Percentiles rank a stretch among this genome's conserved stretches.
These are phyloP conservation scores for Mamestra configurata DNA, from an alignment of 1,140 invertebrate species.

Conservation along the genomic window DNA sequence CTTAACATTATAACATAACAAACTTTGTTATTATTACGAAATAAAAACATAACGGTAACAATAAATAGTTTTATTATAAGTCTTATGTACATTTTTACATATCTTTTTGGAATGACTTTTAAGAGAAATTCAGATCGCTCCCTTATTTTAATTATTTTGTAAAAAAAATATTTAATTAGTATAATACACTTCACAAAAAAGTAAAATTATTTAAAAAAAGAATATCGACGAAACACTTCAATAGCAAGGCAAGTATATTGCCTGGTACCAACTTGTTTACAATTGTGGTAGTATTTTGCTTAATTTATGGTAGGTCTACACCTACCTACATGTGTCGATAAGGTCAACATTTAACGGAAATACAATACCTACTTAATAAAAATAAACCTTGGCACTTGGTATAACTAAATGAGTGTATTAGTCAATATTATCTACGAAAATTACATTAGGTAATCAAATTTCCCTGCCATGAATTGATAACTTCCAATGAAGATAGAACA, in stretches of 20 bases:
- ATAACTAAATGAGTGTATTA: no score
- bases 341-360: no score
- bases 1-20: not conserved
- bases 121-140: not conserved
- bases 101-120: slow-evolving; percentile 16
- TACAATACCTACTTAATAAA: no score
- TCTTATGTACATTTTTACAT: slow-evolving; percentile 40
- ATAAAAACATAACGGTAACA: slow-evolving; percentile 28
- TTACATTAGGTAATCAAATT: no score
- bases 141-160: not conserved
- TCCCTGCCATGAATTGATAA: no score
- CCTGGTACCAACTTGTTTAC: not conserved
- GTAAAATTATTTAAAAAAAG: not conserved
- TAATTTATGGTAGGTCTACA: no score
- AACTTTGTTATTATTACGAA: slow-evolving; percentile 3
- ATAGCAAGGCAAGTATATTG: not conserved
- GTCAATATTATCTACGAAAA: no score
- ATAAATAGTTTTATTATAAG: slow-evolving; percentile 41
- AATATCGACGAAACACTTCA: not conserved
- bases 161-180: not conserved
- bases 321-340: no score
- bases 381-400: no score
- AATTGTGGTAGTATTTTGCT: no score
- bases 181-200: slow-evolving; percentile 15
- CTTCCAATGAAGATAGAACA: no score